These are phyloP conservation scores for Lycopodina hypogea DNA, from an alignment of 37 sponge, comb jelly and placozoan species.

Conservation along the genomic window DNA sequence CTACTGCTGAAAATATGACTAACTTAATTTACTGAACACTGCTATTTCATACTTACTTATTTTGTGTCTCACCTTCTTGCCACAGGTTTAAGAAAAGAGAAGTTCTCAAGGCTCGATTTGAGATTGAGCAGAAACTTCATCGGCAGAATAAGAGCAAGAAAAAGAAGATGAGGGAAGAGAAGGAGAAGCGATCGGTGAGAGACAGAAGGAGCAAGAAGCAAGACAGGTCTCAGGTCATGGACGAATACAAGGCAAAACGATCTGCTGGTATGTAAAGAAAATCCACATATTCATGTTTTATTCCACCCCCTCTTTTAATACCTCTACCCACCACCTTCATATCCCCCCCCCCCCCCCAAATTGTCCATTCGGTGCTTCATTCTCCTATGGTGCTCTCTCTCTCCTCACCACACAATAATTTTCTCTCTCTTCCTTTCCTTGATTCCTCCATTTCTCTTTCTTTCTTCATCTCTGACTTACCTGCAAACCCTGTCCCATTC, in stretches of 20 bases:
- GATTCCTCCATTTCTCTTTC: too few species aligned
- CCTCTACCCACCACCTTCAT: neutral
- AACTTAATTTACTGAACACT: too few species aligned
- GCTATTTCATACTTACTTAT: too few species aligned
- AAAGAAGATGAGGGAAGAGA: conserved; percentile 45
- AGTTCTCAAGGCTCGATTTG: conserved; percentile 70
- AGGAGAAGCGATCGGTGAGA: conserved; percentile 39
- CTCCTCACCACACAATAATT: too few species aligned
- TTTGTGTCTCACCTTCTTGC: too few species aligned
- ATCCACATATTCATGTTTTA: neutral
- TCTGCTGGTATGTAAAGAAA: conserved; percentile 43
- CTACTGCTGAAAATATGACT: too few species aligned
- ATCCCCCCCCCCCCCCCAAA: neutral
- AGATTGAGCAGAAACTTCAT: conserved; percentile 75
- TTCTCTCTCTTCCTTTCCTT: too few species aligned
- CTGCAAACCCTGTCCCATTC: too few species aligned
- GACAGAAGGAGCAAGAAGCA: conserved; percentile 41
- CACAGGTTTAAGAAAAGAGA: conserved; percentile 79
- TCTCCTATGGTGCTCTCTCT: too few species aligned
- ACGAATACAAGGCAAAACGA: conserved; percentile 82
- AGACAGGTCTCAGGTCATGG: conserved; percentile 79
- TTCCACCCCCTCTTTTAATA: neutral
- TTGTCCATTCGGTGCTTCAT: too few species aligned
- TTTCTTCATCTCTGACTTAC: too few species aligned
- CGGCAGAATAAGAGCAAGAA: conserved; percentile 63